A percentile compares a stretch with the other conserved stretches of the same genome.
Evolutionary conservation across 1,140 invertebrate species (phyloP).

Genomic region (Zaprionus tsacasi): DNA sequence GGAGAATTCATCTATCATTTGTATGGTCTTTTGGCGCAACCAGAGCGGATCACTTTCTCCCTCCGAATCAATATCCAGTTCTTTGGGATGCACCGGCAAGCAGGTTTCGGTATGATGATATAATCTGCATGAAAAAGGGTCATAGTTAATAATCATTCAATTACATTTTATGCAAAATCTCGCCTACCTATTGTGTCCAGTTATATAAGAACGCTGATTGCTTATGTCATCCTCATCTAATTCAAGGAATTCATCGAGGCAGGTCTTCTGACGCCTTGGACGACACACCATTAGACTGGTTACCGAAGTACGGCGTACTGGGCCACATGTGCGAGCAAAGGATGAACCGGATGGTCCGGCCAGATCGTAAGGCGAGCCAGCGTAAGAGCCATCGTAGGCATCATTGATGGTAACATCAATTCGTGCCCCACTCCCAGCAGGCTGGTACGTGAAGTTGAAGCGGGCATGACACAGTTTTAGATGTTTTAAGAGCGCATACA

Average conservation of each 20-base stretch:
- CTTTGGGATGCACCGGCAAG: slow-evolving; percentile 96
- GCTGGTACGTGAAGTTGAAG: slow-evolving; percentile 92
- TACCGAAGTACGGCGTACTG: slow-evolving; percentile 92
- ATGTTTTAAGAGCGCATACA: slow-evolving; percentile 96
- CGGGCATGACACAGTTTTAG: slow-evolving; percentile 96
- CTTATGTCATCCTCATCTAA: slow-evolving; percentile 91
- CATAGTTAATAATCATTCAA: not conserved
- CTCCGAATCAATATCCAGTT: slow-evolving; percentile 97
- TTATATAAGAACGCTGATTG: slow-evolving; percentile 93
- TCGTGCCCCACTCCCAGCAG: slow-evolving; percentile 91
- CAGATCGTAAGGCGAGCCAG: slow-evolving; percentile 96
- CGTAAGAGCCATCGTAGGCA: slow-evolving; percentile 97
- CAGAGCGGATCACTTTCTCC: slow-evolving; percentile 97
- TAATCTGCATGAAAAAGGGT: slow-evolving; percentile 86
- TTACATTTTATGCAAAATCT: not conserved
- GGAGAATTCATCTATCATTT: slow-evolving; percentile 99
- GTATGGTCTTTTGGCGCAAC: slow-evolving; percentile 96
- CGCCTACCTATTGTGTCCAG: slow-evolving; percentile 93
- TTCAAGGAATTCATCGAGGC: slow-evolving; percentile 93
- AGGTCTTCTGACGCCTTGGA: slow-evolving; percentile 89
- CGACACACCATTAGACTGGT: slow-evolving; percentile 95
- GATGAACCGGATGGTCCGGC: slow-evolving; percentile 88
- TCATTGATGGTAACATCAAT: slow-evolving; percentile 98
- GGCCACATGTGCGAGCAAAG: slow-evolving; percentile 90
- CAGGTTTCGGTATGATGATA: slow-evolving; percentile 98